Conservation (phyloP, 2,888 invertebrate species). For the Nomada lathburiana region DNA sequence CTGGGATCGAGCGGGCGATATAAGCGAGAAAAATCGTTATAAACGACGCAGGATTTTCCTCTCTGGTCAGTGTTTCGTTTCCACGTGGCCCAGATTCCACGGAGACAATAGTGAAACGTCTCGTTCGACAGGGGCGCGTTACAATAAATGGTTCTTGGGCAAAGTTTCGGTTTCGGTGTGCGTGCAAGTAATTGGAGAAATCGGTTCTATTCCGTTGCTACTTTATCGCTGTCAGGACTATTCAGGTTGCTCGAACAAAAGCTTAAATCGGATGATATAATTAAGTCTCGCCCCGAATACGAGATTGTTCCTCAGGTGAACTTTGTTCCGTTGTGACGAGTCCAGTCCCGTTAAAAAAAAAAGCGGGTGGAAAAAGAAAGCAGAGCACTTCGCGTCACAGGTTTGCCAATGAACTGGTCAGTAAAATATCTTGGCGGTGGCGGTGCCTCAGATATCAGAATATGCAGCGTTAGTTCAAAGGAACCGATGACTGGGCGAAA, state of each 20-base stretch:
- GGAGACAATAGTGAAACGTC: slow-evolving; percentile 1
- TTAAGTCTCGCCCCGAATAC: too few species aligned
- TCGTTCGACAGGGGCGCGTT: neutral
- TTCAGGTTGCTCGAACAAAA: too few species aligned
- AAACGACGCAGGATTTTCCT: slow-evolving; percentile 48
- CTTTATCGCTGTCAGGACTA: too few species aligned
- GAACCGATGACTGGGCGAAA: slow-evolving; percentile 23
- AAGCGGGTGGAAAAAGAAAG: neutral
- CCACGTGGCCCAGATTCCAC: slow-evolving; percentile 35
- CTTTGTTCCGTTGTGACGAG: neutral
- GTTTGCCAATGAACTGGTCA: neutral
- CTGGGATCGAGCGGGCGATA: slow-evolving; percentile 37
- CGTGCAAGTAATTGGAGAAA: too few species aligned
- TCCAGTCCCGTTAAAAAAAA: neutral
- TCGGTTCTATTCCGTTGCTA: too few species aligned
- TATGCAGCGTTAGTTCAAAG: neutral
- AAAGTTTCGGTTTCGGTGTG: too few species aligned
- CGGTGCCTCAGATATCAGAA: neutral
- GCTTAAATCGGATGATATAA: too few species aligned
- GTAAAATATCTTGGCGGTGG: neutral
- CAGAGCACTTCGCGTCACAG: too few species aligned
- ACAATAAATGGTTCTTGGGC: slow-evolving; percentile 5
- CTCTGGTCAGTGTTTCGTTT: slow-evolving; percentile 15
- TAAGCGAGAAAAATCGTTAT: slow-evolving; percentile 65
- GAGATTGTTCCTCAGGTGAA: neutral